Evolutionary conservation across 53 echinoderm and acorn worm species (phyloP), one percentile per base, ranked within the genome.

Genomic region (Zoroaster sp.): DNA sequence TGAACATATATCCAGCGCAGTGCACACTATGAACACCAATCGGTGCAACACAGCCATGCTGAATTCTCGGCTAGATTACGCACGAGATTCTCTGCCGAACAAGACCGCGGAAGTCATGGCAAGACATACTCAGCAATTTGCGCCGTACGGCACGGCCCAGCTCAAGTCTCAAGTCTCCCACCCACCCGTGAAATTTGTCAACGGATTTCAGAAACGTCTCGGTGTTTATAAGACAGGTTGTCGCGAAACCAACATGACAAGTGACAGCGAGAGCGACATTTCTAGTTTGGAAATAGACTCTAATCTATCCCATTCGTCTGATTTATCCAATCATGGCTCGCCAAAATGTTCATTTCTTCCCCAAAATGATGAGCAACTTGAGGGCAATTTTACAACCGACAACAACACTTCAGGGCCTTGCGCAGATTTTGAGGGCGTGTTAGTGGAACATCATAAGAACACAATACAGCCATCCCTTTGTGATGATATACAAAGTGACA

Each of bases 201-300:
- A 88, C 69, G 88, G 88, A 12, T 88, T 88, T 21, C 88, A 88
- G 68, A 77, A 88, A 66, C 77, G 88, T 17, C 66, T 68, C 8
- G 69, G 68, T 32, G 68, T 78, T 21, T 77, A 77, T 45, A 34
- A 33, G 47, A 78, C 11, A 3, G 68, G 42, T 41, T 9, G 15
- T 13, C 31, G 17, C 31, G 86, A 59, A 21, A 34, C 17, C 17
- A 31, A 31, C 33, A 25, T 44, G 28, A 4, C 35, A 43, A 69
- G 69, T 41, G 90, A 90, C 67, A 89, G 83, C 83, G 89, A 89
- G 8, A 69, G 17, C 43, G 89, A 89, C 39, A 66, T 92, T 30
- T 92, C 90, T 15, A 90, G 69, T 77, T 87, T 89, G 51, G 93
- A 93, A 69, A 90, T 93, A 35, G 93, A 93, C 86, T 93, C 93